phyloP scores from a whole-genome alignment of 2,888 invertebrate genomes.

The Drosophila formosana region DNA sequence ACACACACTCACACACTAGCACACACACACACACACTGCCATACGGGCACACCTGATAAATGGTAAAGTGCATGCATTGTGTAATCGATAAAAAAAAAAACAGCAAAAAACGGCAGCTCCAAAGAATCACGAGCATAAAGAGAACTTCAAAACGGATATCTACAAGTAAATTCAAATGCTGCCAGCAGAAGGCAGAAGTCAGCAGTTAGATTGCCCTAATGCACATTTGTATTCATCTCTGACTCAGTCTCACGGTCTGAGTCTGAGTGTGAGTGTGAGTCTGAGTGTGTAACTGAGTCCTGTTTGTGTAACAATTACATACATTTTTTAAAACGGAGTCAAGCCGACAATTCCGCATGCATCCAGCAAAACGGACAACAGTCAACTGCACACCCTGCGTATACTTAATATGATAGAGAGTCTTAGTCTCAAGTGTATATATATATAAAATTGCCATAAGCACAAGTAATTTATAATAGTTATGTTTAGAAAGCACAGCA shows the following conservation, averaged over 20 bases:
- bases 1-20: constrained; percentile 28
- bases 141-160: constrained; percentile 14
- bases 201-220: constrained; percentile 53
- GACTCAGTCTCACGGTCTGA: neutral
- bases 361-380: too few species aligned
- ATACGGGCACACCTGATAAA: constrained; percentile 65
- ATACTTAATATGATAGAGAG: too few species aligned
- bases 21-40: constrained; percentile 3
- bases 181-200: constrained; percentile 10
- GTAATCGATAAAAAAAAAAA: constrained; percentile 73
- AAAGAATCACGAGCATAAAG: neutral
- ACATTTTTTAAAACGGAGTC: neutral
- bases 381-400: too few species aligned
- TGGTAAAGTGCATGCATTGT: constrained; percentile 77
- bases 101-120: constrained; percentile 13
- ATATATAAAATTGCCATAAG: too few species aligned
- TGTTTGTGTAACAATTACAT: constrained; percentile 22
- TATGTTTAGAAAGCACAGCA: too few species aligned
- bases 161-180: constrained; percentile 29
- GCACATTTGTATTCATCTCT: constrained; percentile 46
- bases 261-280: constrained; percentile 2
- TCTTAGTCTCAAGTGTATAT: too few species aligned
- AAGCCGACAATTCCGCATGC: too few species aligned
- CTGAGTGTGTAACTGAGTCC: constrained; percentile 12
- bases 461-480: too few species aligned